These are phyloP conservation scores for Aepyceros melampus DNA, from an alignment of 2,113 vertebrate genomes.

Conservation along the genomic window DNA sequence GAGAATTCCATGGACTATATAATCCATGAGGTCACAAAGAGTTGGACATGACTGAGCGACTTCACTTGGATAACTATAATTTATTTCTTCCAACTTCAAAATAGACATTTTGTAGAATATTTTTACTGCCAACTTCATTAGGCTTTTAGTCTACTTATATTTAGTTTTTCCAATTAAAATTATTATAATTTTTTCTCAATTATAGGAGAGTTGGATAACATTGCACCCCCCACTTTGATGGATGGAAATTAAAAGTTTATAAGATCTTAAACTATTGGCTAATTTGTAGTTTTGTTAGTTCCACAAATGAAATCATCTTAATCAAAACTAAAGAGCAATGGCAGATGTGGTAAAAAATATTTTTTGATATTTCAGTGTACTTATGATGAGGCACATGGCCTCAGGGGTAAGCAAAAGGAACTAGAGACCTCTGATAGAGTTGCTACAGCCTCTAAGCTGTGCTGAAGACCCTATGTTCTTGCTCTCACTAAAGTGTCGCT, in stretches of 20 bases:
- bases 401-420: background rate
- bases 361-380: background rate
- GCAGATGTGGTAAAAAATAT: background rate
- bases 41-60: background rate
- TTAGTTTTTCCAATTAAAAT: slow-evolving; percentile 6
- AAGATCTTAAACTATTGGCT: background rate
- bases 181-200: background rate
- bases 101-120: background rate
- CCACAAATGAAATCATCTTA: background rate
- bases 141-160: background rate
- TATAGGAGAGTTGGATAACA: background rate
- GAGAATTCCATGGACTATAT: background rate
- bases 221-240: background rate
- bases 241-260: background rate
- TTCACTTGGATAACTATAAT: background rate
- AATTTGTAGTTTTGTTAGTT: background rate
- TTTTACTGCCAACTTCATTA: background rate
- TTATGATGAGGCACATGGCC: background rate
- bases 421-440: background rate
- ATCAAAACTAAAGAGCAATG: background rate
- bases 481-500: background rate
- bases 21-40: background rate
- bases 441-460: background rate
- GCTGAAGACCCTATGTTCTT: background rate
- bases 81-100: background rate